Conservation (phyloP, 1,140 invertebrate species). For the Heliconius melpomene region DNA sequence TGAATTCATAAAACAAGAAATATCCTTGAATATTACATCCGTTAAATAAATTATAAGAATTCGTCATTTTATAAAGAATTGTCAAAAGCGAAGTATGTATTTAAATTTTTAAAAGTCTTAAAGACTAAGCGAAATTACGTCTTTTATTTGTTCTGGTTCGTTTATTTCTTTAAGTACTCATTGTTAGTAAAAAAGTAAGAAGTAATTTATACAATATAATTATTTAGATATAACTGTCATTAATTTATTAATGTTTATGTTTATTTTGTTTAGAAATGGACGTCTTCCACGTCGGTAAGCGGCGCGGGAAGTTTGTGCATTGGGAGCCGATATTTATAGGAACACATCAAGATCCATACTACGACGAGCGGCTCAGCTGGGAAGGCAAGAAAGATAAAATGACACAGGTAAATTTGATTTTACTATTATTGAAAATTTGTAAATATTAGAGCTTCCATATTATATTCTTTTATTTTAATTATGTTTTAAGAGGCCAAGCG, state of each 20-base stretch:
- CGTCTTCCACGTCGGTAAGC: conserved; percentile 92
- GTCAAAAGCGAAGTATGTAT: neutral
- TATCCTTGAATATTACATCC: neutral
- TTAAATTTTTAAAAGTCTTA: neutral
- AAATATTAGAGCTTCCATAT: too few relatives aligned
- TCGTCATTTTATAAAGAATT: neutral
- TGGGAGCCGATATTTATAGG: conserved; percentile 96
- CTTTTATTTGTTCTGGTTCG: neutral
- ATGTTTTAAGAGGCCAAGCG: too few relatives aligned
- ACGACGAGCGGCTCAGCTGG: conserved; percentile 94
- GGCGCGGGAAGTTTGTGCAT: conserved; percentile 89
- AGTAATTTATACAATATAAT: neutral
- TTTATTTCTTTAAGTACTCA: neutral
- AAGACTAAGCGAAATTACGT: neutral
- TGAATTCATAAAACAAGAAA: neutral
- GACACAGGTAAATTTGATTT: conserved; percentile 89
- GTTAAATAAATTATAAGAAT: too few relatives aligned
- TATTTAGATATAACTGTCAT: neutral
- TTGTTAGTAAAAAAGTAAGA: neutral
- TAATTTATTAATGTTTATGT: neutral
- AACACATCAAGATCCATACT: conserved; percentile 92
- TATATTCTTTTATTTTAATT: too few relatives aligned
- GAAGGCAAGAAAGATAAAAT: conserved; percentile 96
- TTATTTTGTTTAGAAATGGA: conserved; percentile 81
- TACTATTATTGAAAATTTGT: too few relatives aligned